Percentiles rank a stretch among this genome's conserved stretches.
Conservation (phyloP, 2,797 vertebrate species). For the Rhinoraja longicauda region DNA sequence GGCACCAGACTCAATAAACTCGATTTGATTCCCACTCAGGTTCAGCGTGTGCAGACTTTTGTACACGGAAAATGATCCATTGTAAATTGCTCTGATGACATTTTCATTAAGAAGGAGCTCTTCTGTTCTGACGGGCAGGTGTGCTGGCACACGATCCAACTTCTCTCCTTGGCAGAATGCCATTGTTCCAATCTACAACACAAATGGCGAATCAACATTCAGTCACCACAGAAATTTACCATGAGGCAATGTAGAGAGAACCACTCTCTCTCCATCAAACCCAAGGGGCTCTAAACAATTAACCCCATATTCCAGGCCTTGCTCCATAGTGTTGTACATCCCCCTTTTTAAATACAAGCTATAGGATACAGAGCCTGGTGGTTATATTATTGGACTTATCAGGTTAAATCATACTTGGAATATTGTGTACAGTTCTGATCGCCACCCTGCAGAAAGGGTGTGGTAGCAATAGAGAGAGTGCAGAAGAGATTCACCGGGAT, state of each 20-base stretch:
- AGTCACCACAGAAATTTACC: not conserved
- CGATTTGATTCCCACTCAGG: constrained; percentile 63
- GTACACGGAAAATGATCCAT: constrained; percentile 63
- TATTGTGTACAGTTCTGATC: too few relatives aligned
- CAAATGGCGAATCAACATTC: constrained; percentile 37
- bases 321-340: too few relatives aligned
- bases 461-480: too few relatives aligned
- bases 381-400: too few relatives aligned
- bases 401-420: too few relatives aligned
- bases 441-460: too few relatives aligned
- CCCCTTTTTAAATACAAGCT: too few relatives aligned
- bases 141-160: constrained; percentile 60
- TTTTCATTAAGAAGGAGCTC: constrained; percentile 79
- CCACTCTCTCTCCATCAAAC: too few relatives aligned
- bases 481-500: too few relatives aligned
- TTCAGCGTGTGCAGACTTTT: constrained; percentile 64
- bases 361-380: too few relatives aligned
- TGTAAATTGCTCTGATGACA: constrained; percentile 62
- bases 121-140: constrained; percentile 54
- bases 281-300: too few relatives aligned
- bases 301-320: too few relatives aligned
- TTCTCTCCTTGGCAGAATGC: constrained; percentile 61
- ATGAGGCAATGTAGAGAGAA: not conserved
- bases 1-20: constrained; percentile 52
- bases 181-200: constrained; percentile 60